These are phyloP conservation scores for Albula goreensis DNA, from an alignment of 2,113 vertebrate genomes.

Conservation along the genomic window DNA sequence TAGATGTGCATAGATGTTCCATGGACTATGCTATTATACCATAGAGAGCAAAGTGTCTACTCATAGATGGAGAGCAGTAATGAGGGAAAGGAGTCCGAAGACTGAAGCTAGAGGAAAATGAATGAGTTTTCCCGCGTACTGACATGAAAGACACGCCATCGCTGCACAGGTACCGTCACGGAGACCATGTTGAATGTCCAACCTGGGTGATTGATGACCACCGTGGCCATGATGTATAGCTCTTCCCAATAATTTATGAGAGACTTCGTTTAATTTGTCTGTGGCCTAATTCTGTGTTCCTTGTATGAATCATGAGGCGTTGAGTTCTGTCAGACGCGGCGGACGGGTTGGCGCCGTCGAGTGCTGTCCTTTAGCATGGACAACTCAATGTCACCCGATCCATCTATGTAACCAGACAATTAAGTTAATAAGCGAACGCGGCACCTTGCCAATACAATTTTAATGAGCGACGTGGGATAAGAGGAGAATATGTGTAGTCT, in stretches of 20 bases:
- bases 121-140: constrained; percentile 16
- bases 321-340: constrained; percentile 26
- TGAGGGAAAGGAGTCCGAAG: constrained; percentile 19
- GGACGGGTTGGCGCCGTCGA: constrained; percentile 41
- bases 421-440: constrained; percentile 69
- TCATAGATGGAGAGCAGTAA: background rate
- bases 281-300: constrained; percentile 60
- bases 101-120: constrained; percentile 24
- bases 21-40: background rate
- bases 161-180: constrained; percentile 27
- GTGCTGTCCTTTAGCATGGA: constrained; percentile 59
- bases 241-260: constrained; percentile 63
- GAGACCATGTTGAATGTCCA: constrained; percentile 41
- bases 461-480: constrained; percentile 59
- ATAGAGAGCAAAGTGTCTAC: background rate
- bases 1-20: background rate
- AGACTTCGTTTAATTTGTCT: constrained; percentile 62
- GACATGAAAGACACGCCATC: constrained; percentile 34
- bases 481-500: background rate
- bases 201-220: constrained; percentile 62
- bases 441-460: constrained; percentile 64
- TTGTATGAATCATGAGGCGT: constrained; percentile 46
- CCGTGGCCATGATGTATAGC: constrained; percentile 57
- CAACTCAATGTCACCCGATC: constrained; percentile 64
- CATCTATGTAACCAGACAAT: constrained; percentile 68